These are phyloP conservation scores for Cinclus mexicanus DNA, from an alignment of 2,113 vertebrate genomes.

Conservation along the genomic window DNA sequence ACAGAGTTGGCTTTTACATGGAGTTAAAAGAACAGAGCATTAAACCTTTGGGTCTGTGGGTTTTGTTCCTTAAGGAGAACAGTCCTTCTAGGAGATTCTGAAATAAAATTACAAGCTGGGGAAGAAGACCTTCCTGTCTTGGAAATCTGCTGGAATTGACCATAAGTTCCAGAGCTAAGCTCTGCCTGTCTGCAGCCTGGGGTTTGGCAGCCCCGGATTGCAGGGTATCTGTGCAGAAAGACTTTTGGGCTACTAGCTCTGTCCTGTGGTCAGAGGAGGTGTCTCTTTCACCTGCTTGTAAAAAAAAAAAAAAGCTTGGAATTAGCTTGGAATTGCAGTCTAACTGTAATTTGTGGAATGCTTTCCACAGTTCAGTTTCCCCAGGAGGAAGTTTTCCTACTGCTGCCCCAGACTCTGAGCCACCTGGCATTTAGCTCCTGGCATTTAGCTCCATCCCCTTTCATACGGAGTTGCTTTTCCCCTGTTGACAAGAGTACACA, in stretches of 20 bases:
- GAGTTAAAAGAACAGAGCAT: neutral
- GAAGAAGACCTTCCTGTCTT: neutral
- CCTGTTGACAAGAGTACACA: neutral
- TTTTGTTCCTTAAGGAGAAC: neutral
- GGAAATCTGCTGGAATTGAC: neutral
- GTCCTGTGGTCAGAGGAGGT: neutral
- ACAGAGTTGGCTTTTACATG: neutral
- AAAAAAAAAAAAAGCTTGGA: neutral
- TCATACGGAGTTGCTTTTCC: neutral
- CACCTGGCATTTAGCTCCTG: neutral
- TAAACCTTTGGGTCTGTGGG: neutral
- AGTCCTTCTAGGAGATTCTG: neutral
- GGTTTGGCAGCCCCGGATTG: rapidly evolving
- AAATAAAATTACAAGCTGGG: neutral
- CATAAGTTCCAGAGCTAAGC: neutral
- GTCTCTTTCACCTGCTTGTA: neutral
- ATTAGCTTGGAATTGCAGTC: neutral
- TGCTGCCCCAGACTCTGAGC: neutral
- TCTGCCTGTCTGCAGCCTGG: neutral
- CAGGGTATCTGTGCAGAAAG: neutral
- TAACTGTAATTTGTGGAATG: neutral
- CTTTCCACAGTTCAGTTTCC: neutral
- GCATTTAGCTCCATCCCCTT: neutral
- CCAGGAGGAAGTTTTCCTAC: neutral
- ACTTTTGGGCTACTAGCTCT: neutral